phyloP scores from a whole-genome alignment of 2,888 invertebrate species.

The Chromoteleia sp. region DNA sequence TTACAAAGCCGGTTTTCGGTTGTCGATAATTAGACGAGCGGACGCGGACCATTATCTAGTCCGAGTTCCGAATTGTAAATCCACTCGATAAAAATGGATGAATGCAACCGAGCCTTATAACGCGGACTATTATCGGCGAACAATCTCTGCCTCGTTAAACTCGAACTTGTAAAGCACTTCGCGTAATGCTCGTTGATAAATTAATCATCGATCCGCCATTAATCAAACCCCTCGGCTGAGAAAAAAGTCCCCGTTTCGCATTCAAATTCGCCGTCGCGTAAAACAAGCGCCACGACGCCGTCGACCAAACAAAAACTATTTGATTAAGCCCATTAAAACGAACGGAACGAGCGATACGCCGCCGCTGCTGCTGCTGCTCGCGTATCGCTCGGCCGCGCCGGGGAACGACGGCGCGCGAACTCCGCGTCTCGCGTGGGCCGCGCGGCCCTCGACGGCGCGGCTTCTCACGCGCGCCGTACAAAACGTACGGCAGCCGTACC shows the following conservation, averaged over 20 bases:
- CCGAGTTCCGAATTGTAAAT: slow-evolving; percentile 24
- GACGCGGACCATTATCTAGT: slow-evolving; percentile 14
- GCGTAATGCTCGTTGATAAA: slow-evolving; percentile 19
- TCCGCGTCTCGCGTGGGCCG: no score
- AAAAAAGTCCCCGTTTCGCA: not conserved
- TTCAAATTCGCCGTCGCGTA: not conserved
- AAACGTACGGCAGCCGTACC: slow-evolving; percentile 52
- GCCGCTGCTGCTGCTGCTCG: no score
- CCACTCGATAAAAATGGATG: slow-evolving; percentile 19
- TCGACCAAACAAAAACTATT: slow-evolving; percentile 42
- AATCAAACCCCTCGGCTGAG: slow-evolving; percentile 21
- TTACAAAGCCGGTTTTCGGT: slow-evolving; percentile 11
- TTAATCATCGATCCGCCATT: slow-evolving; percentile 33
- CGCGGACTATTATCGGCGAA: slow-evolving; percentile 27
- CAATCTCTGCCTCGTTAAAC: slow-evolving; percentile 23
- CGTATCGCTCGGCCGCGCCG: no score
- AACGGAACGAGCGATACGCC: no score
- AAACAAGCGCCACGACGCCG: slow-evolving; percentile 4
- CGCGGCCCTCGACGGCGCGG: slow-evolving; percentile 64
- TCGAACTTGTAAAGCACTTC: not conserved
- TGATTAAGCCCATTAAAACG: slow-evolving; percentile 42
- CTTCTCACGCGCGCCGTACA: slow-evolving; percentile 70
- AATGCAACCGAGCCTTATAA: slow-evolving; percentile 3
- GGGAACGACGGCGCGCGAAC: no score
- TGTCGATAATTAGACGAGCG: slow-evolving; percentile 26